Evolutionary conservation across 2,797 vertebrate genomes (phyloP).

Genomic region (Hypotaenidia philippensis): DNA sequence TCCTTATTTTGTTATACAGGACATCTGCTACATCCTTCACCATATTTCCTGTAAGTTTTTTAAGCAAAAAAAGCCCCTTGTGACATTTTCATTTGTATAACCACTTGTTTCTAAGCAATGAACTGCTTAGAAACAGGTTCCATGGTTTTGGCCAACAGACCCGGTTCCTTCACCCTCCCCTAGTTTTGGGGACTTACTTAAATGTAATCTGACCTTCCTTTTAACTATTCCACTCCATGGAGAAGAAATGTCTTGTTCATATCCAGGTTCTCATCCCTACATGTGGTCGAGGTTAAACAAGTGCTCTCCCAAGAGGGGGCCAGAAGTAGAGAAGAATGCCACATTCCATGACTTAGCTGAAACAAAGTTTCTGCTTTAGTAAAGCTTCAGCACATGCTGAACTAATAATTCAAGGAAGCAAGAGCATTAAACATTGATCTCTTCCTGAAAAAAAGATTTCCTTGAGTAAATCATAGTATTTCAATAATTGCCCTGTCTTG

Average conservation of each 20-base stretch:
- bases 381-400: neutral
- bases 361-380: neutral
- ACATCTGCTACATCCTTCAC: neutral
- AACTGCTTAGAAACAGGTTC: fast-evolving
- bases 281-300: neutral
- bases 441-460: neutral
- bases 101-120: neutral
- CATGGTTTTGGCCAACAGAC: neutral
- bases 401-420: neutral
- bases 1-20: neutral
- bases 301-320: fast-evolving
- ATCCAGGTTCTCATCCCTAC: neutral
- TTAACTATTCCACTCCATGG: neutral
- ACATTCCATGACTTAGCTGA: fast-evolving
- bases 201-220: fast-evolving
- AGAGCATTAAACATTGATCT: neutral
- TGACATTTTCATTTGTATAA: neutral
- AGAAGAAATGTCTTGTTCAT: neutral
- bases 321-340: neutral
- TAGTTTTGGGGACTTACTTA: neutral
- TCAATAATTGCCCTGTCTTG: neutral
- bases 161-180: fast-evolving
- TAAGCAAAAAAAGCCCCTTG: fast-evolving
- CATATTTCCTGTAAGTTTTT: neutral
- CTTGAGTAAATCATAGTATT: neutral